Base-by-base conservation (phyloP, 2,113 vertebrate genomes). In the Colistium nudipinnis region DNA sequence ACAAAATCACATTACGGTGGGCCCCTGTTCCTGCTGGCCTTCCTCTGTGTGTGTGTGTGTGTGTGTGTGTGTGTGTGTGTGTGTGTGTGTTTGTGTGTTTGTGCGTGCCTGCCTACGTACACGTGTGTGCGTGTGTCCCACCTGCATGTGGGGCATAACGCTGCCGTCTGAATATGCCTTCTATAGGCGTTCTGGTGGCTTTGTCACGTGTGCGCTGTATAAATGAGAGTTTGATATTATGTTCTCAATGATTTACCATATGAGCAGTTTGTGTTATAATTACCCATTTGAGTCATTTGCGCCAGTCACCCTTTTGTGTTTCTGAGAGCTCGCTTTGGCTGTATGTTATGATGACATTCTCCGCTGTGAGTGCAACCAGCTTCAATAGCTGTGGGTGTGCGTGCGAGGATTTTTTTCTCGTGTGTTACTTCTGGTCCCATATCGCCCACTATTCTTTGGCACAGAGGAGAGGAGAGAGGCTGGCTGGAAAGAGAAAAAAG, bases 1-100 rank as follows among this genome's bases (percentile, higher is more conserved):
- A 78, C 79, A 72, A 82, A 87, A 90, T 88, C 75, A 70, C 79
- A 86, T 89, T 84, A 87, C n/a, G 45, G 64, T 33, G 71, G 65
- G 82, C 68, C 74, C 39, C 64, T 70, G 74, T 55, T 80, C 68
- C 75, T 80, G 68, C 68, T 4, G 43, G 57, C 61, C 70, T 48
- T 62, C 28, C 14, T 57, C 62, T 39, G 33, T 64, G 12, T 12
- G 19, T 47, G 36, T 19, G 38, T 76, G 60, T 63, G 27, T 62
- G 10, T 59, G 62, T 53, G 2, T 61, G n/a, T 70, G 7, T 41
- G 14, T 62, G 4, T 61, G 45, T 49, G 24, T 52, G n/a, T 69
- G 38, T 67, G 43, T 47, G 10, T 48, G 45, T 25, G 19, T 49
- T 22, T 49, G 20, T 48, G 20, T 9, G 7, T 48, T n/a, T 44